These are phyloP conservation scores for Halcyon malimbica DNA, from an alignment of 2,113 vertebrate genomes.

Conservation along the genomic window DNA sequence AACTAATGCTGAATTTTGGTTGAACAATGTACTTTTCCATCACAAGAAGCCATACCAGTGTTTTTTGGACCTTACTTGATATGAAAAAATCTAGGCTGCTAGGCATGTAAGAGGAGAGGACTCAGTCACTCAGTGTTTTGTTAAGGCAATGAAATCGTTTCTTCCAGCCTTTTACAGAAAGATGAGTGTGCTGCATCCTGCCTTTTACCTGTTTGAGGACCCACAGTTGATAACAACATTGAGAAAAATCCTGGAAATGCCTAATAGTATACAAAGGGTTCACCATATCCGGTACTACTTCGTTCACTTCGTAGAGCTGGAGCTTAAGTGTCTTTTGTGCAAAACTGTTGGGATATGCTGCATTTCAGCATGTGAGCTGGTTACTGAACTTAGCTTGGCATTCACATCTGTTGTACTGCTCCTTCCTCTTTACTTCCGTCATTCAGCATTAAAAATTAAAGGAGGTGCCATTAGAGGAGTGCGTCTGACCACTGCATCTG, in stretches of 20 bases:
- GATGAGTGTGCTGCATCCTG: neutral
- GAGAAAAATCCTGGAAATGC: neutral
- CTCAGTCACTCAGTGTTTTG: fast-evolving
- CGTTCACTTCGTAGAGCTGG: neutral
- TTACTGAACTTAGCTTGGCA: neutral
- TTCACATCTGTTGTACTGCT: fast-evolving
- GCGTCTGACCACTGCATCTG: neutral
- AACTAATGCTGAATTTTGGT: neutral
- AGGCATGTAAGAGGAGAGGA: neutral
- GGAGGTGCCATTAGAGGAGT: neutral
- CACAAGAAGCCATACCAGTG: neutral
- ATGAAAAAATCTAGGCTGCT: neutral
- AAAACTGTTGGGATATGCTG: neutral
- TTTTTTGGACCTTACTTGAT: neutral
- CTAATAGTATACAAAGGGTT: neutral
- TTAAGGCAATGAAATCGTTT: neutral
- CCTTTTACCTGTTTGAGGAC: neutral
- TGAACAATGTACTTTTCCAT: neutral
- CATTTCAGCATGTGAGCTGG: neutral
- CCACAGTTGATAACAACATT: neutral
- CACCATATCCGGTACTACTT: neutral
- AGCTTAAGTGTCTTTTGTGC: neutral
- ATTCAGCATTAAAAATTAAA: neutral
- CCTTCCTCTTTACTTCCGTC: neutral
- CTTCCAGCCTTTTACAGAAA: neutral